Evolutionary conservation across 2,888 invertebrate genomes (phyloP), one percentile per base, ranked within the genome.

Genomic region (Acrobasis consociella): DNA sequence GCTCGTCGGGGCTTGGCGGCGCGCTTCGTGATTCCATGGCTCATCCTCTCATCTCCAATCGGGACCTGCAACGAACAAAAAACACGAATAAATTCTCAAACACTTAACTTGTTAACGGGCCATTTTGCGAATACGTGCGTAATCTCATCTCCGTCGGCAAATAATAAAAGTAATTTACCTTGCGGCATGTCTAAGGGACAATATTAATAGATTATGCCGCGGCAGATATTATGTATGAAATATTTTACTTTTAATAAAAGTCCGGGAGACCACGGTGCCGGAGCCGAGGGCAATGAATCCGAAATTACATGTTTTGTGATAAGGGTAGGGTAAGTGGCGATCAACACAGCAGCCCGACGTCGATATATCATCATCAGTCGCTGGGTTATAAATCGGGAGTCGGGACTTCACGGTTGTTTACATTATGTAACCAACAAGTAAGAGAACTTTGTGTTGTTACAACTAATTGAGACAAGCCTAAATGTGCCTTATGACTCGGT

Each of bases 1-100:
- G 78, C 80, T 93, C 93, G 83, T 93, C 93, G 89, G 93, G 93
- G 89, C 93, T 90, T 81, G 93, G 93, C 92, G 93, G 92, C 90
- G 93, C 90, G 81, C 93, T 93, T 76, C 91, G 93, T 85, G 93
- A 92, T 89, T 93, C 93, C 93, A 93, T 93, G 77, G 88, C 84
- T 93, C 93, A 93, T 93, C 87, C 81, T 92, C 79, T 89, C 87
- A 87, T 89, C 74, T 71, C 86, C 84, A 83, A 80, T 78, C 70
- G 74, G 77, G 80, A 78, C 83, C 91, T 91, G 87, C 60, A 85
- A 91, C 80, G 66, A 76, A 78, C 78, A 71, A 73, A 65, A 63
- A 49, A 49, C 5, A 59, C 13, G 9, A 13, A 60, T 52, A 46
- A 31, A 42, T 42, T 51, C 16, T 42, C 9, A 22, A 42, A 60